Percentiles rank a stretch among this genome's conserved stretches.
Conservation (phyloP, 2,113 vertebrate genomes). For the Osmerus mordax region DNA sequence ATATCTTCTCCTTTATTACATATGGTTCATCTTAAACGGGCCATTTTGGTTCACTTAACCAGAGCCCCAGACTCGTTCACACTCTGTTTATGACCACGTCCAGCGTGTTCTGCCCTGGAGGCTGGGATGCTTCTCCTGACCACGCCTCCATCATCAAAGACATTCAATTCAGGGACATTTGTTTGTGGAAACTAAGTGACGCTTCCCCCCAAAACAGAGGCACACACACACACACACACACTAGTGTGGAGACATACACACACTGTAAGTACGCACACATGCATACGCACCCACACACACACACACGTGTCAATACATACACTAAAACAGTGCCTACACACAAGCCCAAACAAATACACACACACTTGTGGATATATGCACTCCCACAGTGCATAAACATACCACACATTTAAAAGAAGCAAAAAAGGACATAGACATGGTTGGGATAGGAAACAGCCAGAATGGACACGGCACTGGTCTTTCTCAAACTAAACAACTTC, state of each 20-base stretch:
- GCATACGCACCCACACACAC: not conserved
- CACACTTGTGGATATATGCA: not conserved
- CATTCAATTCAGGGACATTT: not conserved
- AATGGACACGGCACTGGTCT: slow-evolving; percentile 16
- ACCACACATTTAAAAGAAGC: not conserved
- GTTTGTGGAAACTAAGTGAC: slow-evolving; percentile 8
- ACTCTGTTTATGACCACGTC: not conserved
- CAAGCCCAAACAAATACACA: slow-evolving; percentile 3
- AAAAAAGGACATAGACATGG: slow-evolving; percentile 6
- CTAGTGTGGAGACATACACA: not conserved
- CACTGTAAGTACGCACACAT: not conserved
- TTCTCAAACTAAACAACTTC: slow-evolving; percentile 27
- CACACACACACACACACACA: not conserved
- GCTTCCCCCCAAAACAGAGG: slow-evolving; percentile 4
- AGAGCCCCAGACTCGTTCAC: not conserved
- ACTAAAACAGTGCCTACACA: slow-evolving; percentile 6
- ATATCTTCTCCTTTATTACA: not conserved
- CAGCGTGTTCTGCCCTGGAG: not conserved
- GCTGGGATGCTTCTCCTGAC: not conserved
- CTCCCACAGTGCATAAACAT: not conserved
- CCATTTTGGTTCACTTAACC: slow-evolving; percentile 6
- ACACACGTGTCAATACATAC: slow-evolving; percentile 14
- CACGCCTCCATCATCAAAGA: slow-evolving; percentile 7
- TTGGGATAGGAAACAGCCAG: not conserved
- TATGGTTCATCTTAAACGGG: slow-evolving; percentile 9